phyloP scores from a whole-genome alignment of 2,888 invertebrate species.

The Drosophila algonquin region DNA sequence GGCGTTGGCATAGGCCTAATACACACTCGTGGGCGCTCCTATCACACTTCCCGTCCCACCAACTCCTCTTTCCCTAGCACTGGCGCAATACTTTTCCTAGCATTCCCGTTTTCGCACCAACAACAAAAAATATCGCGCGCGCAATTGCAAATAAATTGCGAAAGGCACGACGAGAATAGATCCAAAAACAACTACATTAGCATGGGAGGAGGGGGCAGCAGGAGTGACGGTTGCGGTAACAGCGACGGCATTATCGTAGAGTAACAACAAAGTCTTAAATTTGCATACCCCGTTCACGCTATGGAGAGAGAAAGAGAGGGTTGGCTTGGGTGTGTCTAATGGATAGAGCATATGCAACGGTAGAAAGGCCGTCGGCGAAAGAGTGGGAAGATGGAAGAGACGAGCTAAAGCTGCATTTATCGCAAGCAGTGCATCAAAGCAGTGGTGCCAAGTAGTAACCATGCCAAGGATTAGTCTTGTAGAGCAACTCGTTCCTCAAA shows the following conservation, averaged over 20 bases:
- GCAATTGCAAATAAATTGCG: constrained; percentile 71
- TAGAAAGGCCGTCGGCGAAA: not conserved
- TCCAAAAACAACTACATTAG: constrained; percentile 20
- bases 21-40: constrained; percentile 25
- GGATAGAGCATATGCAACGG: not conserved
- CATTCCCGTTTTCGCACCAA: constrained; percentile 29
- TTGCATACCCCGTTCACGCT: constrained; percentile 30
- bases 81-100: constrained; percentile 44
- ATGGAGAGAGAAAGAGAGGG: not conserved
- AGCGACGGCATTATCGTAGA: not conserved
- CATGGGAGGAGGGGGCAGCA: constrained; percentile 1
- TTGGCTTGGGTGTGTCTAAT: constrained; percentile 22
- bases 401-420: not conserved
- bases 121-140: constrained; percentile 35
- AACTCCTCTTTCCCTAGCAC: not conserved
- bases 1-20: constrained; percentile 20
- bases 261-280: constrained; percentile 42
- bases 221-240: not conserved
- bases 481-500: not conserved
- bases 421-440: not conserved
- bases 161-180: constrained; percentile 58
- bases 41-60: constrained; percentile 3
- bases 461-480: not conserved
- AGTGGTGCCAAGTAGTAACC: not conserved
- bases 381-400: not conserved